These are phyloP conservation scores for Kryptolebias marmoratus DNA, from an alignment of 2,113 vertebrate genomes.

Conservation along the genomic window DNA sequence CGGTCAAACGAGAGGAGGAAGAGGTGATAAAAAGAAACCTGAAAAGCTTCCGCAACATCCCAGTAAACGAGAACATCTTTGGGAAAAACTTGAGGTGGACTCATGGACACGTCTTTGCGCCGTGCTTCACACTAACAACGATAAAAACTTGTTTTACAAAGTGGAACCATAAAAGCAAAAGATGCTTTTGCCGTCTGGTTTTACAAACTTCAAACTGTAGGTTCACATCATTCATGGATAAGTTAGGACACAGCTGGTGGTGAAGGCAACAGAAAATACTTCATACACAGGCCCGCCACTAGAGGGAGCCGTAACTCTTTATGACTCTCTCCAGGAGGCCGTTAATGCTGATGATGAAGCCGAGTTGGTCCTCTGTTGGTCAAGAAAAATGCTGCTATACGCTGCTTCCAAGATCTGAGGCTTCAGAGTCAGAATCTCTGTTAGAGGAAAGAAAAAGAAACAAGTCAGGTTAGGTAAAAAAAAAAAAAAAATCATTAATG, in stretches of 20 bases:
- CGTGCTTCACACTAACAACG: not conserved
- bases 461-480: not conserved
- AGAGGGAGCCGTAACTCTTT: constrained; percentile 36
- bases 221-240: not conserved
- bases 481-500: not conserved
- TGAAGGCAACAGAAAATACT: constrained; percentile 12
- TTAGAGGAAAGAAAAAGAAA: constrained; percentile 3
- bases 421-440: constrained; percentile 68
- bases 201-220: not conserved
- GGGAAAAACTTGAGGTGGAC: constrained; percentile 7
- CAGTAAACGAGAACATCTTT: constrained; percentile 23
- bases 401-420: constrained; percentile 40
- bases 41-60: not conserved
- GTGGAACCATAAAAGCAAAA: not conserved
- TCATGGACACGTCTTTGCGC: not conserved
- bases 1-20: not conserved
- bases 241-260: constrained; percentile 15
- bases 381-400: constrained; percentile 39
- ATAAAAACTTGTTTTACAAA: constrained; percentile 4
- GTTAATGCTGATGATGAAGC: not conserved
- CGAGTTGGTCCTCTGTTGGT: constrained; percentile 26
- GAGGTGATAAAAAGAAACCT: not conserved
- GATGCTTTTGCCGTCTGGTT: not conserved
- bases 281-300: constrained; percentile 21
- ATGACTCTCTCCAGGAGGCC: not conserved